These are phyloP conservation scores for Pelochelys cantorii DNA, from an alignment of 2,797 vertebrate species.

Conservation along the genomic window DNA sequence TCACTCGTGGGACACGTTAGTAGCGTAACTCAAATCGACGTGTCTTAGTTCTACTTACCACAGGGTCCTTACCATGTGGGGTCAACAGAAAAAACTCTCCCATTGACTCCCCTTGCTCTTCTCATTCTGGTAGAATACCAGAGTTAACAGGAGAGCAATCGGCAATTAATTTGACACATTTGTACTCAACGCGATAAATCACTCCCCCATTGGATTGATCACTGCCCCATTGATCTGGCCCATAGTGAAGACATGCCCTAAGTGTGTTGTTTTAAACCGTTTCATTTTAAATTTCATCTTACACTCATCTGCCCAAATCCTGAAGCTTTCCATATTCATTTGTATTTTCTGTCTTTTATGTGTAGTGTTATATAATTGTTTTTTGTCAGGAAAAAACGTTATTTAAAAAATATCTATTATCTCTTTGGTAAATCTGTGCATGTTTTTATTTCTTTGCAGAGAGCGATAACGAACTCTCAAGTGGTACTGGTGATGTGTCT, in stretches of 20 bases:
- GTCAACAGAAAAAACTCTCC: no score
- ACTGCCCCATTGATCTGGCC: no score
- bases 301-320: background rate
- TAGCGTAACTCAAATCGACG: no score
- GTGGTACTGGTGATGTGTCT: slow-evolving; percentile 98
- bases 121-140: no score
- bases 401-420: slow-evolving; percentile 26
- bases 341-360: background rate
- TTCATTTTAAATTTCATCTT: background rate
- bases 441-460: slow-evolving; percentile 81
- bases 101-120: no score
- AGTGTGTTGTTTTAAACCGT: background rate
- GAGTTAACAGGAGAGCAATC: no score
- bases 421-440: slow-evolving; percentile 25
- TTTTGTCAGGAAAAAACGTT: background rate
- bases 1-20: no score
- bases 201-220: no score
- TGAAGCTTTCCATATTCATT: background rate
- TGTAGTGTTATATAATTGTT: background rate
- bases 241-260: background rate
- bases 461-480: slow-evolving; percentile 97
- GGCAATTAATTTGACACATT: no score
- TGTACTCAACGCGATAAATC: no score
- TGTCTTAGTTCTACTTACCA: no score
- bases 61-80: no score